Base-by-base conservation (phyloP, 2,113 vertebrate species). In the Paraplagusia blochii region DNA sequence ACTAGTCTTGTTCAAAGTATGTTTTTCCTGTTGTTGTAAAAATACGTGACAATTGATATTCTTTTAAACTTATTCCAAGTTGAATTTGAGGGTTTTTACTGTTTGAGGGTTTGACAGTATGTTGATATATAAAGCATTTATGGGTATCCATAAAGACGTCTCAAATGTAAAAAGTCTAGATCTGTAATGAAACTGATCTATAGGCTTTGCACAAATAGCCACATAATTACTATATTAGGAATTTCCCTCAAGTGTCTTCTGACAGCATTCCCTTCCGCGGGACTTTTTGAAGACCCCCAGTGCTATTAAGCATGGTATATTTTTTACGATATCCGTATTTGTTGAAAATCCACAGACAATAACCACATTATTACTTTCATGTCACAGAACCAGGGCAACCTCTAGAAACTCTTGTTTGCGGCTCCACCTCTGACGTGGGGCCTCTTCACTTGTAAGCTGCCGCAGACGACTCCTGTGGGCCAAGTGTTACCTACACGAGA, bases 401-500 rank as follows among this genome's bases (percentile, higher is more conserved):
- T 81, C 80, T 84, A 81, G 74, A 83, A 80, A 61, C 63, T 17
- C 9, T 87, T 89, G 83, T 89, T 87, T 89, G 84, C 85, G 80
- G 79, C 80, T 80, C 70, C 64, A 50, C 72, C 69, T 72, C 72
- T 81, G 82, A 84, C 76, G 79, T 74, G 67, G 74, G 79, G 14
- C 81, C 77, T 80, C 82, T 88, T 77, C 77, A 82, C 74, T 69
- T 65, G 79, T 78, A 77, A 82, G 66, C 72, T 76, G 36, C 57
- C 52, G 71, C 63, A 68, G 72, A 80, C 52, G 14, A 68, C 76
- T 88, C 84, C 83, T 74, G 70, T 72, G 84, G 86, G 83, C 81
- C 72, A 46, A 69, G 69, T 82, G 84, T 78, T 80, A 66, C 80
- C 80, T 72, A 65, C 80, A 71, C 6, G 60, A 64, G 78, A 65